Conservation (phyloP, 2,797 vertebrate species). For the Enteromius trimaculatus region DNA sequence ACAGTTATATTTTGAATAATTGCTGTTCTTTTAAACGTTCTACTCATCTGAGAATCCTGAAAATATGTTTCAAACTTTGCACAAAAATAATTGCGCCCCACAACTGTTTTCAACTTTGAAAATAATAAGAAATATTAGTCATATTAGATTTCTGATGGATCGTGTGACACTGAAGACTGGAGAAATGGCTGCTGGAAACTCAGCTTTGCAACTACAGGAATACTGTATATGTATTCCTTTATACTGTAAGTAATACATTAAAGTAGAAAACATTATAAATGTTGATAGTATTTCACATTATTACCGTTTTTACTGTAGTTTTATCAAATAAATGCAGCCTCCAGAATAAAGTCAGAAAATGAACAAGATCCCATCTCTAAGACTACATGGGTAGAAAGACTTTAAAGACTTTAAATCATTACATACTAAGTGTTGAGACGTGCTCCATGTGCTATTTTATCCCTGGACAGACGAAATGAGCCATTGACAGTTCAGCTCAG, state of each 20-base stretch:
- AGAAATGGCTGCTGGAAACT: neutral
- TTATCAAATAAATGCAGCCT: neutral
- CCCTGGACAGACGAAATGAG: constrained; percentile 36
- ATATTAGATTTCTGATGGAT: neutral
- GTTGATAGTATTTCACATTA: neutral
- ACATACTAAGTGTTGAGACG: neutral
- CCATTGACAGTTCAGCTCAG: constrained; percentile 12
- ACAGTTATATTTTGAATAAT: neutral
- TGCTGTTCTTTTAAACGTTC: neutral
- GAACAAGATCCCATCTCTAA: neutral
- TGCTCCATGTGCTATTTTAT: constrained; percentile 16
- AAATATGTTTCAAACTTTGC: neutral
- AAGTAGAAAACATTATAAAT: neutral
- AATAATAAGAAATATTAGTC: neutral
- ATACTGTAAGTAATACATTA: neutral
- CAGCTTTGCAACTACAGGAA: neutral
- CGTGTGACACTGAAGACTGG: neutral
- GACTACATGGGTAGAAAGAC: neutral
- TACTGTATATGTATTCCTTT: neutral
- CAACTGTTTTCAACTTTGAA: neutral
- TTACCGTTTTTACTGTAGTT: neutral
- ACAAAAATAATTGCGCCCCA: neutral
- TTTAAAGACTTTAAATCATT: neutral
- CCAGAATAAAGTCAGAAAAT: constrained; percentile 43
- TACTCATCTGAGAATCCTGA: neutral